Conservation (phyloP, 2,113 vertebrate species). For the Orycteropus afer region DNA sequence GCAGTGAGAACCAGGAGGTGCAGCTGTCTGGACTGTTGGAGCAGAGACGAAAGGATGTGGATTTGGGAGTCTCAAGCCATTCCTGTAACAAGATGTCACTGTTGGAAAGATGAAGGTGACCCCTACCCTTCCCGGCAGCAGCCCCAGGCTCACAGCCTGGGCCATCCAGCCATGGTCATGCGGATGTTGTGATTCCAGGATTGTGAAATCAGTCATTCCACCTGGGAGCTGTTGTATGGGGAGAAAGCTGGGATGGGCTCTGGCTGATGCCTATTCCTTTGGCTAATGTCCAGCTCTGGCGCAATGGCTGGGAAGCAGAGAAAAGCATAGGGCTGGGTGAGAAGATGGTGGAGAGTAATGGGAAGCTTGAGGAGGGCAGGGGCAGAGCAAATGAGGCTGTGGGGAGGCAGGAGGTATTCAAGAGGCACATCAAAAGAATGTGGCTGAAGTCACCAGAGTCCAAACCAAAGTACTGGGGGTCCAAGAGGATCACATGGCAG, state of each 20-base stretch:
- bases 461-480: background rate
- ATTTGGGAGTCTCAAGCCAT: slow-evolving; percentile 45
- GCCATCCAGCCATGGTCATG: background rate
- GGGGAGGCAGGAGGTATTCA: background rate
- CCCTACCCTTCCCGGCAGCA: background rate
- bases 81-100: slow-evolving; percentile 48
- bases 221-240: too few relatives aligned
- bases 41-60: slow-evolving; percentile 37
- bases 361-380: too few relatives aligned
- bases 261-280: background rate
- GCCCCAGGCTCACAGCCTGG: background rate
- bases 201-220: background rate
- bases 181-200: background rate
- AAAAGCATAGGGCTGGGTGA: too few relatives aligned
- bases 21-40: background rate
- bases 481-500: background rate
- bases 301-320: background rate
- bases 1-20: background rate
- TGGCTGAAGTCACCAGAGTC: background rate
- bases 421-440: background rate
- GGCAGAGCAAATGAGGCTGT: background rate
- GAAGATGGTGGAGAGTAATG: background rate
- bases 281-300: background rate
- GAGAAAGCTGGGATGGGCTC: background rate
- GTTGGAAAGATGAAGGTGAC: slow-evolving; percentile 42